Conservation (phyloP, 1,140 invertebrate genomes). For the Drosophila busckii region DNA sequence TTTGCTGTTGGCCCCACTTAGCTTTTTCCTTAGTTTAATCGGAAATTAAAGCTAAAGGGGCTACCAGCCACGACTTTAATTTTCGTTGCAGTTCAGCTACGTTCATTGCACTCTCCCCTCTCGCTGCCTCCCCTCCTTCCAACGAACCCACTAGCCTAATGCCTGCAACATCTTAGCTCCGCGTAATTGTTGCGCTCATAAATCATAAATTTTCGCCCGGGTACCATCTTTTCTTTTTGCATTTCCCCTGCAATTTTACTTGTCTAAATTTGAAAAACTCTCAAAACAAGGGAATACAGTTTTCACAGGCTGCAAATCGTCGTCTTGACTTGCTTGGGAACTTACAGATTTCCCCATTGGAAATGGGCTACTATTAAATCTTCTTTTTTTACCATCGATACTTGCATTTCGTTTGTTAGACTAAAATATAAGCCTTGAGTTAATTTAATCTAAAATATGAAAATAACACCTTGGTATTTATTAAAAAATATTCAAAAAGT, state of each 20-base stretch:
- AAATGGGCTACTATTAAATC: no score
- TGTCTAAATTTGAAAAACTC: conserved; percentile 32
- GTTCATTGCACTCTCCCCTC: conserved; percentile 1
- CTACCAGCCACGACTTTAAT: conserved; percentile 69
- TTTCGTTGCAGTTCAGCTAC: conserved; percentile 57
- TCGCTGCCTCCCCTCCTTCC: conserved; percentile 15
- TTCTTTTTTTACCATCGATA: no score
- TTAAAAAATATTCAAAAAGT: no score
- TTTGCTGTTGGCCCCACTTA: conserved; percentile 40
- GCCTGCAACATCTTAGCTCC: conserved; percentile 60
- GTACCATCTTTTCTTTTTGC: conserved; percentile 45
- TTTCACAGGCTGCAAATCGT: conserved; percentile 58
- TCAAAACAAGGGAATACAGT: conserved; percentile 18
- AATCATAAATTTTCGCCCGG: conserved; percentile 61
- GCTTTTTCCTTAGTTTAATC: conserved; percentile 58
- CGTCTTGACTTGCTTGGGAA: conserved; percentile 1
- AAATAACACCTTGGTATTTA: no score
- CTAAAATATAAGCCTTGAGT: no score
- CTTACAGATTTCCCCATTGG: not conserved
- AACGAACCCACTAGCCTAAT: conserved; percentile 28
- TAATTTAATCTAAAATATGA: no score
- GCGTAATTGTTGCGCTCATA: conserved; percentile 69
- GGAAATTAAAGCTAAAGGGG: conserved; percentile 74
- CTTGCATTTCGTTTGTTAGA: no score
- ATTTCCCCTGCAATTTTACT: conserved; percentile 67